These are phyloP conservation scores for Laticauda colubrina DNA, from an alignment of 2,113 vertebrate genomes.

Conservation along the genomic window DNA sequence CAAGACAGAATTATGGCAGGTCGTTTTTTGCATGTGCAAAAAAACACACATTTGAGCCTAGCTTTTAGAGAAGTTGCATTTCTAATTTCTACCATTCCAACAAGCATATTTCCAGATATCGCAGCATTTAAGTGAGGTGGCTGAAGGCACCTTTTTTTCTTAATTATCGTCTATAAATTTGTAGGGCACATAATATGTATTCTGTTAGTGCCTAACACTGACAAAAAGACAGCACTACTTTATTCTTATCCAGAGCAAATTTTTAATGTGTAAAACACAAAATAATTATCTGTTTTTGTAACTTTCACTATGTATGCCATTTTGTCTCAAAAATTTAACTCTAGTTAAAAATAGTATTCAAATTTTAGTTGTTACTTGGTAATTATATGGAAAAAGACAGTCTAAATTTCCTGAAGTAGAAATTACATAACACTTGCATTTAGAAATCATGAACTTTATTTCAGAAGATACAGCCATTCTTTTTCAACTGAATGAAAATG, in stretches of 20 bases:
- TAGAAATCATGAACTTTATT: not conserved
- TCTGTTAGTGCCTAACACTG: not conserved
- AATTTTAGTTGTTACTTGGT: not conserved
- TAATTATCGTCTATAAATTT: conserved; percentile 18
- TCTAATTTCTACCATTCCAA: not conserved
- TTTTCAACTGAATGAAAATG: not conserved
- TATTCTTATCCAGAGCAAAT: not conserved
- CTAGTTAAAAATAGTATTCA: conserved; percentile 8
- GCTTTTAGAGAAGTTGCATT: not conserved
- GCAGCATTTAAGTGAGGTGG: not conserved
- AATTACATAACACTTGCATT: not conserved
- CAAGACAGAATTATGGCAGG: not conserved
- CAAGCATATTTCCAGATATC: not conserved
- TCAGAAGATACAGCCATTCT: not conserved
- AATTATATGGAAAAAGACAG: not conserved
- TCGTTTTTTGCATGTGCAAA: not conserved
- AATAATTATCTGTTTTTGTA: conserved; percentile 8
- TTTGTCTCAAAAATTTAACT: not conserved
- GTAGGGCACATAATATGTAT: not conserved
- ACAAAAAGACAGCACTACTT: not conserved
- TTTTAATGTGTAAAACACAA: not conserved
- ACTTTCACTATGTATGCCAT: not conserved
- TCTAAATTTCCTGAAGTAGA: not conserved
- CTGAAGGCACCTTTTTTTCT: conserved; percentile 3
- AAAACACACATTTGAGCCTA: not conserved